These are phyloP conservation scores for Venustaconcha ellipsiformis DNA, from an alignment of 1,140 invertebrate species.

Conservation along the genomic window DNA sequence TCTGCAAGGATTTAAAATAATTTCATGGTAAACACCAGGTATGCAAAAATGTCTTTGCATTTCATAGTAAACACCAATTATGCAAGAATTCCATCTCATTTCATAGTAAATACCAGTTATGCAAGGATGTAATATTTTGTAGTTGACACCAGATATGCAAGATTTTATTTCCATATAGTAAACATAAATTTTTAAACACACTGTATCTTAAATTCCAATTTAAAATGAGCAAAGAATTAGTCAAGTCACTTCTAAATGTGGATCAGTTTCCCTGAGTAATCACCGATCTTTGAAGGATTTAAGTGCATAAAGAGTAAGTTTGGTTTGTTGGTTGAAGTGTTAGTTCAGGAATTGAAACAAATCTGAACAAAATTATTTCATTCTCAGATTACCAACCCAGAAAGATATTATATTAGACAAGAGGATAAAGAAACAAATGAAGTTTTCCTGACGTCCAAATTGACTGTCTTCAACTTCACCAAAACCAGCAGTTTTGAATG, in stretches of 20 bases:
- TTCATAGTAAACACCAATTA: too few species aligned
- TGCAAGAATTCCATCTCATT: too few species aligned
- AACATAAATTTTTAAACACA: too few species aligned
- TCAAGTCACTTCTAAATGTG: not conserved
- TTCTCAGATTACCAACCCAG: constrained; percentile 20
- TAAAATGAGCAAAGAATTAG: not conserved
- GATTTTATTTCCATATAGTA: too few species aligned
- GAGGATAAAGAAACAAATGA: constrained; percentile 2
- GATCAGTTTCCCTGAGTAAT: not conserved
- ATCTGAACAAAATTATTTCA: not conserved
- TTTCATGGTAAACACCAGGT: too few species aligned
- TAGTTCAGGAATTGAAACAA: not conserved
- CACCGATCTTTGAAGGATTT: not conserved
- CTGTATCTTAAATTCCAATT: not conserved
- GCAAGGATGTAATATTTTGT: too few species aligned
- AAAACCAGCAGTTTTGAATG: constrained; percentile 36
- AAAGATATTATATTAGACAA: constrained; percentile 10
- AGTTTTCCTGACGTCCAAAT: constrained; percentile 2
- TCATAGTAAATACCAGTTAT: too few species aligned
- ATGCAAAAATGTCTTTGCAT: too few species aligned
- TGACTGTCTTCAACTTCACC: constrained; percentile 22
- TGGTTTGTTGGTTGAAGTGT: not conserved
- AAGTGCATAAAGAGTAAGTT: not conserved
- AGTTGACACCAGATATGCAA: too few species aligned
- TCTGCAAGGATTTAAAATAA: too few species aligned